Percentiles rank a stretch among this genome's conserved stretches.
Evolutionary conservation across 2,888 invertebrate species (phyloP).

Genomic region (Aphodius sticticus): DNA sequence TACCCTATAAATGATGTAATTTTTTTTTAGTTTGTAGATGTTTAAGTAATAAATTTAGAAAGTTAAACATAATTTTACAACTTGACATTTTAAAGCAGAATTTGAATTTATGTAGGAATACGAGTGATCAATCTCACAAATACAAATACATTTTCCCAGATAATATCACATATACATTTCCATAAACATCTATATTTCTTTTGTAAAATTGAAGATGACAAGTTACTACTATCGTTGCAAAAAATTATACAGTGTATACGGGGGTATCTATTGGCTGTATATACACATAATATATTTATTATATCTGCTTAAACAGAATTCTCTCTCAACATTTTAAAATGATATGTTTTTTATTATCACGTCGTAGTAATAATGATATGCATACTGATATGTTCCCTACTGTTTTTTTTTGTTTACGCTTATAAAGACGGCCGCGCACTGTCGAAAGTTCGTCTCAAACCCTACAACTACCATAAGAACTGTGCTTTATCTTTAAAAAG

Average conservation of each 20-base stretch:
- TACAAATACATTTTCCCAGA: no score
- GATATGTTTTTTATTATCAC: conserved; percentile 24
- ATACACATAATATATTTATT: not conserved
- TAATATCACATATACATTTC: no score
- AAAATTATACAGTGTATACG: not conserved
- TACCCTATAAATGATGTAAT: no score
- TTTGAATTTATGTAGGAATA: no score
- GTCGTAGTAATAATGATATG: conserved; percentile 27
- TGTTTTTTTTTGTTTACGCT: conserved; percentile 1
- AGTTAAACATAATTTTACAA: no score
- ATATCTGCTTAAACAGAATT: not conserved
- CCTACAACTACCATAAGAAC: conserved; percentile 58
- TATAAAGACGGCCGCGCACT: not conserved
- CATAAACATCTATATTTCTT: no score
- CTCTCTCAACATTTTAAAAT: conserved; percentile 9
- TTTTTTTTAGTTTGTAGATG: no score
- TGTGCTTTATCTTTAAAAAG: conserved; percentile 45
- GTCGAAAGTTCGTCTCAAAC: conserved; percentile 43
- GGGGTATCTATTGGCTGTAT: not conserved
- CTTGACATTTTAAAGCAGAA: no score
- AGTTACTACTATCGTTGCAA: no score
- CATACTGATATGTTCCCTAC: conserved; percentile 30
- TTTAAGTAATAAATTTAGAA: no score
- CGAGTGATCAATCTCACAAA: no score
- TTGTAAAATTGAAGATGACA: no score